phyloP scores from a whole-genome alignment of 37 sponge, comb jelly and placozoan species.

The Ephydatia muelleri region DNA sequence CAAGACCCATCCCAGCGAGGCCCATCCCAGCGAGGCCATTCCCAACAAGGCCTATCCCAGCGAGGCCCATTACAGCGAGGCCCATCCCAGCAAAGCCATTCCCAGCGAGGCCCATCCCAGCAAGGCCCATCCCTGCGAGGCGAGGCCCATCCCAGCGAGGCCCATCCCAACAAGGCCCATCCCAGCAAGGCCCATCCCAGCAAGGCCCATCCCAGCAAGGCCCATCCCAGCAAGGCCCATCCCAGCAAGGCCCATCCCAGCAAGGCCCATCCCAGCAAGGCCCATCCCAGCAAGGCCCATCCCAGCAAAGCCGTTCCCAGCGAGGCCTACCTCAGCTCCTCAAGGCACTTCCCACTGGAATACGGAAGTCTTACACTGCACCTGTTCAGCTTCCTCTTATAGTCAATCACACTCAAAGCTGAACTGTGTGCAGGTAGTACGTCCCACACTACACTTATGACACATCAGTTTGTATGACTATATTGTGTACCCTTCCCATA shows the following conservation, averaged over 20 bases:
- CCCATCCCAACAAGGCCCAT: too few species aligned
- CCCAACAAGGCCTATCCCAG: background rate
- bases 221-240: background rate
- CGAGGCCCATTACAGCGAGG: background rate
- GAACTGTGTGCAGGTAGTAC: background rate
- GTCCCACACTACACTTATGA: too few species aligned
- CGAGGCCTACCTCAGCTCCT: background rate
- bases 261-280: background rate
- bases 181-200: too few species aligned
- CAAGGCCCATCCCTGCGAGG: background rate
- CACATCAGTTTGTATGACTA: too few species aligned
- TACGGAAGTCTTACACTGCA: background rate
- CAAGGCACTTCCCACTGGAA: background rate
- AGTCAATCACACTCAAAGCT: background rate
- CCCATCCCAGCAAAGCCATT: background rate
- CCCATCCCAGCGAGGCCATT: background rate
- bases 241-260: background rate
- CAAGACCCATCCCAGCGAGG: too few species aligned
- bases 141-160: background rate
- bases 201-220: background rate
- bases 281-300: background rate
- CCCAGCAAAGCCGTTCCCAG: background rate
- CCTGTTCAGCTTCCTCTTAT: background rate
- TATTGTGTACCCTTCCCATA: too few species aligned
- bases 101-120: background rate